A percentile compares a stretch with the other conserved stretches of the same genome.
Evolutionary conservation across 1,140 invertebrate species (phyloP).

Genomic region (Drosophila sechellia): DNA sequence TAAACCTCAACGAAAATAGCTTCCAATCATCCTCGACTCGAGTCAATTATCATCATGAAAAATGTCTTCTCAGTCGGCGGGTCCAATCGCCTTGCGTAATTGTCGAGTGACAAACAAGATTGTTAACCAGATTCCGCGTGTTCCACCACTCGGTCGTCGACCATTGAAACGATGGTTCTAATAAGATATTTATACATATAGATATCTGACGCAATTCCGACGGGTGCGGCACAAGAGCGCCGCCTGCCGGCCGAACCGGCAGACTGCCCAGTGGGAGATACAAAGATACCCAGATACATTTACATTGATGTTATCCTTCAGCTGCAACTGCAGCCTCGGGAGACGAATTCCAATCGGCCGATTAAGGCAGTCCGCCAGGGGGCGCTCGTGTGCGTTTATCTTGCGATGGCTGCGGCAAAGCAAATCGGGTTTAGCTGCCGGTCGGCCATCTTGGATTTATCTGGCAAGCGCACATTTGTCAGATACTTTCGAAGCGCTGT

Average conservation of each 20-base stretch:
- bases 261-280: slow-evolving; percentile 42
- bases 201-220: slow-evolving; percentile 36
- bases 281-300: slow-evolving; percentile 18
- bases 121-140: slow-evolving; percentile 34
- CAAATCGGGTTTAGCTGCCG: slow-evolving; percentile 54
- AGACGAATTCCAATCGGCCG: slow-evolving; percentile 50
- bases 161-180: slow-evolving; percentile 27
- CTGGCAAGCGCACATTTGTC: slow-evolving; percentile 45
- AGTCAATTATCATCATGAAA: slow-evolving; percentile 42
- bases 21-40: slow-evolving; percentile 12
- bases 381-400: slow-evolving; percentile 18
- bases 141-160: slow-evolving; percentile 16
- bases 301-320: slow-evolving; percentile 15
- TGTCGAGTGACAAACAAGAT: slow-evolving; percentile 42
- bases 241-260: slow-evolving; percentile 55
- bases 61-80: slow-evolving; percentile 25
- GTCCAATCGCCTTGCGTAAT: slow-evolving; percentile 25
- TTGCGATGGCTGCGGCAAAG: slow-evolving; percentile 14
- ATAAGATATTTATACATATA: not conserved
- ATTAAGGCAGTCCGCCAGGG: slow-evolving; percentile 41
- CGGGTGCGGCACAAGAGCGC: slow-evolving; percentile 7
- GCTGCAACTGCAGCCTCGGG: slow-evolving; percentile 29
- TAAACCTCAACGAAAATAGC: slow-evolving; percentile 11
- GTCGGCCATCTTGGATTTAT: slow-evolving; percentile 77
- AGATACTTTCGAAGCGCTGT: slow-evolving; percentile 34